Evolutionary conservation across 2,888 invertebrate genomes (phyloP).

Genomic region (Cistogaster globosa): DNA sequence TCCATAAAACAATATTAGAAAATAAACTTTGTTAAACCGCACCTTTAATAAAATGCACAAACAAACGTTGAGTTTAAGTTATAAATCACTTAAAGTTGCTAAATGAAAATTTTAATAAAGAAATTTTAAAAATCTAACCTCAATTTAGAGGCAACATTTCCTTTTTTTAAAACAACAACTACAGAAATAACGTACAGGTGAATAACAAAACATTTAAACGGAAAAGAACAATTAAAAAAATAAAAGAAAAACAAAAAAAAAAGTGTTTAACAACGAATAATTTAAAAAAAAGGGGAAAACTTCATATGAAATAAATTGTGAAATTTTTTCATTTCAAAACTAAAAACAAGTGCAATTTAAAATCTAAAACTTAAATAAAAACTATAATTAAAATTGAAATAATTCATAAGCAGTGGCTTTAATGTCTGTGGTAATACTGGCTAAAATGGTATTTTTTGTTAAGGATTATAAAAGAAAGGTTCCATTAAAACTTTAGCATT

Average conservation of each 20-base stretch:
- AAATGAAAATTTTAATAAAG: conserved; percentile 7
- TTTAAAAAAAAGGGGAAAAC: conserved; percentile 16
- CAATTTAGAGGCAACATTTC: conserved; percentile 18
- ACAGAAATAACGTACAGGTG: not conserved
- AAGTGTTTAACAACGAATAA: not conserved
- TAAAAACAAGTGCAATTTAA: conserved; percentile 9
- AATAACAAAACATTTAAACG: not conserved
- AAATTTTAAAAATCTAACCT: conserved; percentile 23
- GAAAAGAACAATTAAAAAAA: conserved; percentile 28
- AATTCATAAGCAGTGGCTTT: conserved; percentile 21
- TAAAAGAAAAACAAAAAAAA: not conserved
- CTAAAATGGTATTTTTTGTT: not conserved
- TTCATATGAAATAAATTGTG: conserved; percentile 18
- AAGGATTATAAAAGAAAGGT: conserved; percentile 14
- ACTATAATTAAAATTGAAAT: conserved; percentile 26
- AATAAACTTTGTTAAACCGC: not conserved
- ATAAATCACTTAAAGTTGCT: conserved; percentile 35
- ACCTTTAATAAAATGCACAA: not conserved
- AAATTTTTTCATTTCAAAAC: not conserved
- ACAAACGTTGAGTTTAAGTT: not conserved
- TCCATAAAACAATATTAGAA: not conserved
- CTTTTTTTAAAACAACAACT: not conserved
- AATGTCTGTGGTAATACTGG: not conserved
- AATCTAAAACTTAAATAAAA: conserved; percentile 14
- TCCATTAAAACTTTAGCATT: conserved; percentile 16